Percentiles rank a stretch among this genome's conserved stretches.
Evolutionary conservation across 1,140 invertebrate genomes (phyloP).

Genomic region (Maconellicoccus hirsutus): DNA sequence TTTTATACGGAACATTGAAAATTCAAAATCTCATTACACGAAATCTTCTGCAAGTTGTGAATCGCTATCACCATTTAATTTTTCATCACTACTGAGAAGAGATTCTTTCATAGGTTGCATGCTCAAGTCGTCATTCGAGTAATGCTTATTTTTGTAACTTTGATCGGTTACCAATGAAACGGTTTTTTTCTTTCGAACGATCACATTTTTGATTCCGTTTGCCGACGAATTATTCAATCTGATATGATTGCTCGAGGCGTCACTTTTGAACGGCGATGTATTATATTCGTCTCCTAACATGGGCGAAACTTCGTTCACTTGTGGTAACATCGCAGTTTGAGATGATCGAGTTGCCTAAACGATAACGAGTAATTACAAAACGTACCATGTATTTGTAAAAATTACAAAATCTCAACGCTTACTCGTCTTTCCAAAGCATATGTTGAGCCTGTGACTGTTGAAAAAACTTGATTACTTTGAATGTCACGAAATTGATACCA

Average conservation of each 20-base stretch:
- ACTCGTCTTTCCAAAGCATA: background rate
- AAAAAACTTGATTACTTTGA: slow-evolving; percentile 13
- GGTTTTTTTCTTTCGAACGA: background rate
- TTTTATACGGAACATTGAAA: too few relatives aligned
- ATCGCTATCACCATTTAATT: background rate
- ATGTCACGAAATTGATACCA: slow-evolving; percentile 14
- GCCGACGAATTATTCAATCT: background rate
- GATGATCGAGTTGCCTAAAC: background rate
- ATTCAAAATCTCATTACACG: background rate
- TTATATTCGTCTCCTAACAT: background rate
- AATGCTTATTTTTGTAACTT: background rate
- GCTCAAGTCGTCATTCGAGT: background rate
- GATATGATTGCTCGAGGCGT: background rate
- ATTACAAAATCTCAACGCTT: background rate
- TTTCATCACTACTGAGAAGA: background rate
- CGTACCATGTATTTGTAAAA: too few relatives aligned
- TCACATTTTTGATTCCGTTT: background rate
- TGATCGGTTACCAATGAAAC: background rate
- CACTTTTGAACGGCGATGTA: background rate
- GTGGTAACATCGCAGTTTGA: background rate
- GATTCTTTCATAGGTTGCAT: background rate
- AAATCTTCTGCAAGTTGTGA: background rate
- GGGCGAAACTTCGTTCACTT: background rate
- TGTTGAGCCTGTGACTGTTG: slow-evolving; percentile 1
- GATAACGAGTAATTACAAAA: too few relatives aligned